Percentiles rank a stretch among this genome's conserved stretches.
phyloP scores from a whole-genome alignment of 2,113 vertebrate genomes.

The Peromyscus maniculatus region DNA sequence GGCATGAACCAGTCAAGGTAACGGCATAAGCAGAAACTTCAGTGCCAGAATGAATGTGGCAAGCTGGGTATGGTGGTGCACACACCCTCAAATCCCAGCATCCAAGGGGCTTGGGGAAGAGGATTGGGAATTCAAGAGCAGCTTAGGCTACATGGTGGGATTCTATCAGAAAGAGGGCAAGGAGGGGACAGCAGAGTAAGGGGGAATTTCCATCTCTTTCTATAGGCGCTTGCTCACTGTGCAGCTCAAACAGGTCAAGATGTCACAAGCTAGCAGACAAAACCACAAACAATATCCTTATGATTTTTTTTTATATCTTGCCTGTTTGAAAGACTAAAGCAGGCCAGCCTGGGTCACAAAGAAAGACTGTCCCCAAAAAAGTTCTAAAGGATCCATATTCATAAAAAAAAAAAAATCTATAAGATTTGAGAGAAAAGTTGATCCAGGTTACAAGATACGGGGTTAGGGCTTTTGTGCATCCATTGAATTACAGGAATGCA shows the following conservation, averaged over 20 bases:
- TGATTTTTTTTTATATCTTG: not conserved
- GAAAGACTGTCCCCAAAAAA: not conserved
- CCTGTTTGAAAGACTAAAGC: not conserved
- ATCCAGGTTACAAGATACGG: not conserved
- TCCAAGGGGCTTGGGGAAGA: not conserved
- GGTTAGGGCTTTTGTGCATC: not conserved
- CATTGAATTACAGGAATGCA: not conserved
- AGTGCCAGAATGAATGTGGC: not conserved
- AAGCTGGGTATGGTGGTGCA: not conserved
- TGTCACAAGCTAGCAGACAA: not conserved
- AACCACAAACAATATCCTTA: not conserved
- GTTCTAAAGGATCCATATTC: not conserved
- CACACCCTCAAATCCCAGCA: not conserved
- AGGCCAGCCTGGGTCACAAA: not conserved
- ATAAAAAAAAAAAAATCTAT: not conserved
- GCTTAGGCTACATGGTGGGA: not conserved
- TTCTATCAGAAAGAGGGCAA: not conserved
- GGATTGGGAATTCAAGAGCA: not conserved
- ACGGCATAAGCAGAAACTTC: constrained; percentile 1
- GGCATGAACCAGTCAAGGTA: not conserved
- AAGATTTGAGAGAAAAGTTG: not conserved
- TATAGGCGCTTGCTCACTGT: not conserved
- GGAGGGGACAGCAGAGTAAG: not conserved
- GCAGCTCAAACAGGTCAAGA: not conserved
- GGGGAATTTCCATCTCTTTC: not conserved